A percentile compares a stretch with the other conserved stretches of the same genome.
Evolutionary conservation across 2,888 invertebrate genomes (phyloP).

Genomic region (Carterocephalus palaemon): DNA sequence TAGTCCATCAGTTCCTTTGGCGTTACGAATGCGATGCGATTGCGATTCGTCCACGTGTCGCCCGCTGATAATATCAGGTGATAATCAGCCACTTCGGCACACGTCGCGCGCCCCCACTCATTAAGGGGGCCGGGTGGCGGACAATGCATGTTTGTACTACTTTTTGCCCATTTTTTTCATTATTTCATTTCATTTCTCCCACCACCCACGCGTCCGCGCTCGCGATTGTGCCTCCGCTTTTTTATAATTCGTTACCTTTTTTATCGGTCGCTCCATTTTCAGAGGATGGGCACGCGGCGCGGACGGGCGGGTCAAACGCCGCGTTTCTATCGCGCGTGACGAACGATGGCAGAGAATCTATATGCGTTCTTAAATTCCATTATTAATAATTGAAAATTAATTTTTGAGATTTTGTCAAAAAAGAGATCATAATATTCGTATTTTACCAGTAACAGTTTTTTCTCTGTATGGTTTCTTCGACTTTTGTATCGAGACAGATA

Average conservation of each 20-base stretch:
- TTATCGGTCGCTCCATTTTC: constrained; percentile 79
- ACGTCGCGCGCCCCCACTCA: constrained; percentile 61
- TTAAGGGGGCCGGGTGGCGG: constrained; percentile 66
- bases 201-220: constrained; percentile 76
- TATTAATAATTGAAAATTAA: too few species aligned
- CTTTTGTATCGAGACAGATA: too few species aligned
- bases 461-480: too few species aligned
- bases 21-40: neutral
- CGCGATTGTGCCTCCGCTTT: constrained; percentile 76
- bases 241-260: constrained; percentile 80
- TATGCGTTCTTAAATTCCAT: too few species aligned
- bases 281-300: constrained; percentile 63
- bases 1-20: too few species aligned
- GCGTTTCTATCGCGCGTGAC: constrained; percentile 30
- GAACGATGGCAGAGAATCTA: neutral
- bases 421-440: too few species aligned
- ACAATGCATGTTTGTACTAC: constrained; percentile 79
- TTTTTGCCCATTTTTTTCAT: constrained; percentile 80
- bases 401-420: too few species aligned
- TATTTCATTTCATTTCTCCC: constrained; percentile 79
- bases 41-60: constrained; percentile 7
- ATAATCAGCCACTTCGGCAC: constrained; percentile 72
- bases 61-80: constrained; percentile 69
- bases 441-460: too few species aligned
- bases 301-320: constrained; percentile 44